Conservation (phyloP, 2,113 vertebrate genomes). For the Tupaia chinensis region DNA sequence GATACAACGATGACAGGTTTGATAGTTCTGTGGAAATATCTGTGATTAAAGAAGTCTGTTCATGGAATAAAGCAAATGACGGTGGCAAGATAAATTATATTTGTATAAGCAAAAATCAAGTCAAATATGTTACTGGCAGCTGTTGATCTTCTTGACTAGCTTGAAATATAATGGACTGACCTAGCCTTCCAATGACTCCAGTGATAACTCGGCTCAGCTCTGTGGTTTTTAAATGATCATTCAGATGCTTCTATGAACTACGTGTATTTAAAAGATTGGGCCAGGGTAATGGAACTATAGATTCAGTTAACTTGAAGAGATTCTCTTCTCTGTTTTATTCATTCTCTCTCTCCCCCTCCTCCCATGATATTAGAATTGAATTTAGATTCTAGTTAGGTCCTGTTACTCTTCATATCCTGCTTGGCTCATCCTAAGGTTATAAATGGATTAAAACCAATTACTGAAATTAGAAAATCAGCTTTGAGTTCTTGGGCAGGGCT, state of each 20-base stretch:
- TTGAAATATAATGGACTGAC: neutral
- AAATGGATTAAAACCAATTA: constrained; percentile 62
- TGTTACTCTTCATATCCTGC: constrained; percentile 52
- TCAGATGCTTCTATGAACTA: constrained; percentile 10
- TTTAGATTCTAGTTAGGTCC: constrained; percentile 44
- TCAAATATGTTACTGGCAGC: neutral
- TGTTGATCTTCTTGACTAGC: constrained; percentile 18
- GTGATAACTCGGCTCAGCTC: constrained; percentile 40
- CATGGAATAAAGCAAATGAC: constrained; percentile 4
- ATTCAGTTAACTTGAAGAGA: neutral
- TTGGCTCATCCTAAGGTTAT: constrained; percentile 17
- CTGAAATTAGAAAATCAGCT: constrained; percentile 31
- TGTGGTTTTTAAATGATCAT: constrained; percentile 48
- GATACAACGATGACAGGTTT: neutral
- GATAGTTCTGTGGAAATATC: neutral
- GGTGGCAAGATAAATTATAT: constrained; percentile 21
- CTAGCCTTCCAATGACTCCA: neutral
- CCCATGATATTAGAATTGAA: neutral
- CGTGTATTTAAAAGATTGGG: constrained; percentile 7
- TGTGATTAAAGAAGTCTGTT: constrained; percentile 38
- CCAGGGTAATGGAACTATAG: constrained; percentile 10
- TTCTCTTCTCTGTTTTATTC: neutral
- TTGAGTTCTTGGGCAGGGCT: neutral
- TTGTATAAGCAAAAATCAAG: neutral
- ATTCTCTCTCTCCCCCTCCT: neutral